Percentiles rank a stretch among this genome's conserved stretches.
Evolutionary conservation across 2,113 vertebrate genomes (phyloP).

Genomic region (Lepidothrix coronata): DNA sequence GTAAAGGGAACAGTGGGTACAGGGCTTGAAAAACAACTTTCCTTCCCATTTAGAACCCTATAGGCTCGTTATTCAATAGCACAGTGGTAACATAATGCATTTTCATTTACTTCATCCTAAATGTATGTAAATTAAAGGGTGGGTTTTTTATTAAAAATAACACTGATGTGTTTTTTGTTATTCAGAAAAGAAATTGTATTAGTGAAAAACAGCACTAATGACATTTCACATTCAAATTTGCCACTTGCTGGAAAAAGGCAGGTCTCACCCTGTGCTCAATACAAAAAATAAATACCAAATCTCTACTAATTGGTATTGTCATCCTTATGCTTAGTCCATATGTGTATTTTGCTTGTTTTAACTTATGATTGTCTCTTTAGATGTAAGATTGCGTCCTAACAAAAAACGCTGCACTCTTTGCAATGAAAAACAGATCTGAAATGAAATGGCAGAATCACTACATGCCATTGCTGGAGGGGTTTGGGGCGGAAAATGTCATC

Average conservation of each 20-base stretch:
- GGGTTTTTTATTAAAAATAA: slow-evolving; percentile 80
- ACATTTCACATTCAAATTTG: slow-evolving; percentile 73
- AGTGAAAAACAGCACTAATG: slow-evolving; percentile 67
- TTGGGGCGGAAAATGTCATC: background rate
- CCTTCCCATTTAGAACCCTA: slow-evolving; percentile 66
- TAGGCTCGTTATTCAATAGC: slow-evolving; percentile 73
- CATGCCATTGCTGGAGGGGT: background rate
- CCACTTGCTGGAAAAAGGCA: slow-evolving; percentile 64
- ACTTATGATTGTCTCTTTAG: background rate
- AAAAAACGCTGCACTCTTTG: background rate
- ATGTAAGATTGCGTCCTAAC: background rate
- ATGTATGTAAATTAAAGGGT: slow-evolving; percentile 82
- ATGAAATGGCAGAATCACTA: background rate
- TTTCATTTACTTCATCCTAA: slow-evolving; percentile 79
- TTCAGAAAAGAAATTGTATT: slow-evolving; percentile 71
- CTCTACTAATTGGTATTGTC: slow-evolving; percentile 40
- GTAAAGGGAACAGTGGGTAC: slow-evolving; percentile 49
- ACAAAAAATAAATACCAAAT: slow-evolving; percentile 40
- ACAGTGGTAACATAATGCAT: slow-evolving; percentile 74
- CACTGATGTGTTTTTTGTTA: slow-evolving; percentile 80
- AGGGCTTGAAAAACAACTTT: slow-evolving; percentile 65
- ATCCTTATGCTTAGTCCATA: background rate
- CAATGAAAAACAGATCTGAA: background rate
- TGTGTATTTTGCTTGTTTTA: slow-evolving; percentile 39
- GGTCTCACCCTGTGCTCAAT: slow-evolving; percentile 46